Percentiles rank a stretch among this genome's conserved stretches.
These are phyloP conservation scores for Phalloptychus januarius DNA, from an alignment of 2,797 vertebrate genomes.

Conservation along the genomic window DNA sequence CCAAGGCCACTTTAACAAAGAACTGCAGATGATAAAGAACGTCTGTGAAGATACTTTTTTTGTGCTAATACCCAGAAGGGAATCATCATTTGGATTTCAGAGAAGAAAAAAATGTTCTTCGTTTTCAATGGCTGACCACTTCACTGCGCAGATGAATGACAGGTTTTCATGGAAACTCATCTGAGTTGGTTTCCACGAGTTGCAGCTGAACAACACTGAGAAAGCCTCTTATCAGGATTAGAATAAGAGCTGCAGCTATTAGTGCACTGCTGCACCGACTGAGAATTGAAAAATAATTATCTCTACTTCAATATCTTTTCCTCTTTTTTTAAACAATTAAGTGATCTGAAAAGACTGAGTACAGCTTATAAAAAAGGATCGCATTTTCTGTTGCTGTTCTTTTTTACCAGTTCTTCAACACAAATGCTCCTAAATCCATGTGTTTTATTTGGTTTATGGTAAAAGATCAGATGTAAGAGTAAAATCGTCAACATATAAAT, in stretches of 20 bases:
- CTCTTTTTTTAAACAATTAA: background rate
- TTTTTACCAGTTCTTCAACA: background rate
- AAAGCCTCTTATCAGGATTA: constrained; percentile 79
- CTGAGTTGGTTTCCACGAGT: constrained; percentile 49
- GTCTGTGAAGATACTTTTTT: constrained; percentile 17
- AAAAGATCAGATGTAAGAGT: background rate
- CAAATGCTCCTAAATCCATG: background rate
- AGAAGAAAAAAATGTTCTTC: constrained; percentile 32
- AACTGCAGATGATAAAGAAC: constrained; percentile 11
- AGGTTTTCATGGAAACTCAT: constrained; percentile 57
- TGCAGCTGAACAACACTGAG: constrained; percentile 58
- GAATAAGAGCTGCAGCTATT: constrained; percentile 63
- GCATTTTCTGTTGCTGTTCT: constrained; percentile 1
- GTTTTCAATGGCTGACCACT: constrained; percentile 25
- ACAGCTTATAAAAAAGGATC: background rate
- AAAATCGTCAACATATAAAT: background rate
- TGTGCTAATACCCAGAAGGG: constrained; percentile 33
- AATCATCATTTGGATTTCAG: constrained; percentile 30
- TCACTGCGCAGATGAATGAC: constrained; percentile 31
- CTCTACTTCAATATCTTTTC: background rate
- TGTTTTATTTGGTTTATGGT: background rate
- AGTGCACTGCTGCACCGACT: constrained; percentile 52
- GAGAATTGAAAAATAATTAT: constrained; percentile 20
- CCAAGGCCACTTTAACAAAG: background rate
- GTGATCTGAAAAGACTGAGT: background rate